Base-by-base conservation (phyloP, 2,888 invertebrate genomes). In the Leucophora obtusa region DNA sequence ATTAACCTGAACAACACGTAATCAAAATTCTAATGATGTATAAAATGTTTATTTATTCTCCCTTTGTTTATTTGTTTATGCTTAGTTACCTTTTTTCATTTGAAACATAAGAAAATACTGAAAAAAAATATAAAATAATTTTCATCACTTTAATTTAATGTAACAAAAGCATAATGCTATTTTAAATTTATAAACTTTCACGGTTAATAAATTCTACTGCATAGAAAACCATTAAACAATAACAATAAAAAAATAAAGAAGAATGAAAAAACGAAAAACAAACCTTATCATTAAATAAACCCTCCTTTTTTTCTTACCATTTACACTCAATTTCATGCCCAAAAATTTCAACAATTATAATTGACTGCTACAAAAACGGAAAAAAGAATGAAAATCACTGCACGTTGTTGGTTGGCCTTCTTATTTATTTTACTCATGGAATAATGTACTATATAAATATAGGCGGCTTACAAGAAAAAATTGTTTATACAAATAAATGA, bases 131-230 rank as follows among this genome's bases (percentile, higher is more conserved):
- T 9, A 53, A 59, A 70, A 63, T 56, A n/a, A 73, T 75, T 72
- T 73, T 76, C 72, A 72, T 76, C 63, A 80, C 72, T 80, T 63
- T 53, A 71, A 71, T 71, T 71, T 75, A 76, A 81, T 80, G 14
- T 47, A n/a, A n/a, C 38, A 38, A 71, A 54, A 28, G 65, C 54
- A 71, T 78, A 78, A 65, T 28, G 60, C 17, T 60, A 76, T 60
- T 73, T 70, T 70, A 73, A 77, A 65, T 66, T 77, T 77, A 77
- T 65, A 73, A 81, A 77, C 63, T 81, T 77, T 77, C 18, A 81
- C 66, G 77, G 81, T 56, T 77, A 73, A 70, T 73, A 77, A 73
- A 56, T 77, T 77, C 50, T 70, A 35, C 35, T 65, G 51, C 65
- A 77, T 47, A 59, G 65, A 59, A 73, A 58, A 70, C 35, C 58